Percentiles rank a stretch among this genome's conserved stretches.
Conservation (phyloP, 1,140 invertebrate species). For the Bacillus rossius region DNA sequence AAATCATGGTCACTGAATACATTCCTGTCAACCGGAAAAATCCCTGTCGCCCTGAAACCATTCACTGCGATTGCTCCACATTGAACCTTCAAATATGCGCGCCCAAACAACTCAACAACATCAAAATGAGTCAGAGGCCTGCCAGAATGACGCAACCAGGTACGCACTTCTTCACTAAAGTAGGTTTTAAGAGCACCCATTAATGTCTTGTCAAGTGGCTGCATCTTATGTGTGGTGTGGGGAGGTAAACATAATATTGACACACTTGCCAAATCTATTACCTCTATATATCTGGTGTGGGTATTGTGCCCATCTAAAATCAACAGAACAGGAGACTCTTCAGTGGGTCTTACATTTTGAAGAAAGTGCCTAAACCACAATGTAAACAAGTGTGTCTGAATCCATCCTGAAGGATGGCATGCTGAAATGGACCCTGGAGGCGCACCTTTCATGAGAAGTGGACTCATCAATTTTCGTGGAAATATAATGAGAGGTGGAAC, state of each 20-base stretch:
- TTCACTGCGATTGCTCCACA: slow-evolving; percentile 37
- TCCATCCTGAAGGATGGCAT: slow-evolving; percentile 35
- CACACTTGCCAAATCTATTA: slow-evolving; percentile 32
- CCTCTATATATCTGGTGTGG: slow-evolving; percentile 37
- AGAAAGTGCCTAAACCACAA: slow-evolving; percentile 38
- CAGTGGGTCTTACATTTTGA: slow-evolving; percentile 15
- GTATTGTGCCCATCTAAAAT: slow-evolving; percentile 38
- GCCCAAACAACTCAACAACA: slow-evolving; percentile 33
- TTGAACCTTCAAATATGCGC: slow-evolving; percentile 33
- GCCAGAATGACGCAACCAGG: slow-evolving; percentile 10
- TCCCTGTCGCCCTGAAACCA: slow-evolving; percentile 36
- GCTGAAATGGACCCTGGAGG: slow-evolving; percentile 26
- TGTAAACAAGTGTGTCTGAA: slow-evolving; percentile 32
- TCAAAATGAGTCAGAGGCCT: slow-evolving; percentile 26
- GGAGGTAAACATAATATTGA: slow-evolving; percentile 36
- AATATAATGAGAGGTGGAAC: slow-evolving; percentile 36
- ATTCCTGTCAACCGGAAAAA: slow-evolving; percentile 35
- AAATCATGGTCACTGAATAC: slow-evolving; percentile 37
- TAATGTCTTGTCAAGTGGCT: slow-evolving; percentile 35
- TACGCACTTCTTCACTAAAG: slow-evolving; percentile 18
- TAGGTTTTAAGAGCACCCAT: slow-evolving; percentile 33
- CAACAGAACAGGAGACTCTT: slow-evolving; percentile 31
- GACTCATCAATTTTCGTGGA: slow-evolving; percentile 26
- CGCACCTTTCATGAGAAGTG: slow-evolving; percentile 18
- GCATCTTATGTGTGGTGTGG: slow-evolving; percentile 29